Evolutionary conservation across 2,888 invertebrate genomes (phyloP).

Genomic region (Synanthedon formicaeformis): DNA sequence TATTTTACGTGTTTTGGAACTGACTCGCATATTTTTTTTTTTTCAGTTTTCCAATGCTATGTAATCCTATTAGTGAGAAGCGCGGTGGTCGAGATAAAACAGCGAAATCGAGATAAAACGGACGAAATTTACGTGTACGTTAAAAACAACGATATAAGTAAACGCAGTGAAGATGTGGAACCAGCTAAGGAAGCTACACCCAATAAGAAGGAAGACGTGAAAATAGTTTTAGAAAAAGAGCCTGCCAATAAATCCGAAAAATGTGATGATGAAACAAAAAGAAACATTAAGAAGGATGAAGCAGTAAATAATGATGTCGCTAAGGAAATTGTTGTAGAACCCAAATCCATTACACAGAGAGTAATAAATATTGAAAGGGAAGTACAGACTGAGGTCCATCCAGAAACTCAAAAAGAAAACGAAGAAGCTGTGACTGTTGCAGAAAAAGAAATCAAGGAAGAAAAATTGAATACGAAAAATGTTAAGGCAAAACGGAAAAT

Average conservation of each 20-base stretch:
- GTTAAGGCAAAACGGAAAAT: neutral
- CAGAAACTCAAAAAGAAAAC: too few species aligned
- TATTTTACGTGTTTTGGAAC: too few species aligned
- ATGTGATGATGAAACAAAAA: neutral
- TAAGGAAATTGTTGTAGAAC: neutral
- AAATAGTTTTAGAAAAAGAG: too few species aligned
- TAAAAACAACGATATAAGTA: constrained; percentile 5
- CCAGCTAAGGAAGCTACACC: too few species aligned
- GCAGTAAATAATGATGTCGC: neutral
- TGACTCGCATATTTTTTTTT: constrained; percentile 3
- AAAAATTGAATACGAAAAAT: neutral
- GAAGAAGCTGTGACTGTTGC: neutral
- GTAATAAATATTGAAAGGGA: neutral
- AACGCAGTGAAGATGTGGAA: neutral
- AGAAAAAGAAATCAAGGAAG: neutral
- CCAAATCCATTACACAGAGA: neutral
- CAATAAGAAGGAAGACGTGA: too few species aligned
- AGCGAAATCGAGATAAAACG: constrained; percentile 12
- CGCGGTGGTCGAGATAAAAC: constrained; percentile 34
- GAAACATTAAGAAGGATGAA: neutral
- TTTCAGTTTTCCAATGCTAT: constrained; percentile 42
- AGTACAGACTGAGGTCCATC: neutral
- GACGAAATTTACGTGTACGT: constrained; percentile 7
- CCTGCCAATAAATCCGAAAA: neutral
- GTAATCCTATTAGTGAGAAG: constrained; percentile 37